These are phyloP conservation scores for Dicranocentrus wangi DNA, from an alignment of 2,888 invertebrate species.

Conservation along the genomic window DNA sequence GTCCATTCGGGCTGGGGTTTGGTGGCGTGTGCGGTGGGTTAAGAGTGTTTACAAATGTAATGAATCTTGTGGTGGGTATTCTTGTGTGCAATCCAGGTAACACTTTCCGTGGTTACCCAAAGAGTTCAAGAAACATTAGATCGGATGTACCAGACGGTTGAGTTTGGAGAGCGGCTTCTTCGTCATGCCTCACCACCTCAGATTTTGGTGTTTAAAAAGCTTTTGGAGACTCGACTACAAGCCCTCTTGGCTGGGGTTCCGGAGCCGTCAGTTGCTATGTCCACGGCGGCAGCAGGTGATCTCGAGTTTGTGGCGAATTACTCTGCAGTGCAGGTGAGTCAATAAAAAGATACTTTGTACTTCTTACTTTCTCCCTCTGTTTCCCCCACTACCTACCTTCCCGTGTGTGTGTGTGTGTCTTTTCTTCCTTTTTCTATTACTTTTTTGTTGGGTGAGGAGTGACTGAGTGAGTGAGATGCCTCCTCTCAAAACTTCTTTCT, in stretches of 20 bases:
- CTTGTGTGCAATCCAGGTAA: slow-evolving; percentile 75
- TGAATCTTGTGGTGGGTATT: slow-evolving; percentile 4
- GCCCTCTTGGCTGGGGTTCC: slow-evolving; percentile 86
- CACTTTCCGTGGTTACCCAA: slow-evolving; percentile 88
- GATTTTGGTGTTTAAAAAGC: slow-evolving; percentile 92
- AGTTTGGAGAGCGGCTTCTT: slow-evolving; percentile 92
- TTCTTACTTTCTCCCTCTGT: slow-evolving; percentile 3
- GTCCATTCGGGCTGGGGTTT: no score
- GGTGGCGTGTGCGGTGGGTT: no score
- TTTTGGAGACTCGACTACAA: slow-evolving; percentile 92
- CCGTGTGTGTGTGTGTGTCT: neutral
- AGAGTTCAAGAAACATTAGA: slow-evolving; percentile 95
- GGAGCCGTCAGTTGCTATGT: slow-evolving; percentile 80
- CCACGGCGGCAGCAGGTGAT: slow-evolving; percentile 86
- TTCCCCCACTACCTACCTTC: slow-evolving; percentile 15
- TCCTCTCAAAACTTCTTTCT: no score
- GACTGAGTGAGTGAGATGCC: no score
- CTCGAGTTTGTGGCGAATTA: slow-evolving; percentile 97
- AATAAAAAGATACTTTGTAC: slow-evolving; percentile 71
- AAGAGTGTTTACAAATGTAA: no score
- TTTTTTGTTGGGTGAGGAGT: no score
- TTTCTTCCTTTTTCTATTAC: slow-evolving; percentile 13
- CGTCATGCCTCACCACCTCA: slow-evolving; percentile 92
- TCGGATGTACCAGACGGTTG: slow-evolving; percentile 91
- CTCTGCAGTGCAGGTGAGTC: slow-evolving; percentile 87